Conservation (phyloP, 2,113 vertebrate species). For the Zapornia atra region DNA sequence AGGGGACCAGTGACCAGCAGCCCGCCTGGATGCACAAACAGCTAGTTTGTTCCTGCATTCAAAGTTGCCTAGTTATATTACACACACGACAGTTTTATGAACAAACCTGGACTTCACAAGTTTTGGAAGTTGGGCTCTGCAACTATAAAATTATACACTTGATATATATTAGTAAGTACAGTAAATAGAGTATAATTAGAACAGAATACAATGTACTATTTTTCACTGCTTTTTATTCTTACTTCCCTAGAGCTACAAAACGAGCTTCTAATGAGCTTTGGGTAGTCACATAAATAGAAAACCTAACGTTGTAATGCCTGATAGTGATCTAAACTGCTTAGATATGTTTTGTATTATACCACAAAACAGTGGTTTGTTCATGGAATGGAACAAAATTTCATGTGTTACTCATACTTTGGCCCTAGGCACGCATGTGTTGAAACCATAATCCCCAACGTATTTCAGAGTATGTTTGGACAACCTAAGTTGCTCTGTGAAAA, state of each 20-base stretch:
- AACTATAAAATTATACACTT: conserved; percentile 70
- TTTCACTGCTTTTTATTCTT: conserved; percentile 68
- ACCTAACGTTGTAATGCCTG: conserved; percentile 74
- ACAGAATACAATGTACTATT: conserved; percentile 69
- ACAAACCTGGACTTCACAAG: conserved; percentile 27
- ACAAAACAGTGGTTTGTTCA: conserved; percentile 83
- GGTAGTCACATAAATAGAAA: conserved; percentile 80
- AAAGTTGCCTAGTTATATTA: not conserved
- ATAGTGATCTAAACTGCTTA: conserved; percentile 80
- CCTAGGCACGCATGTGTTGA: conserved; percentile 80
- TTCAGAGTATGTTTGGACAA: conserved; percentile 80
- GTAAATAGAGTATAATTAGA: conserved; percentile 73
- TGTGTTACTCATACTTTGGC: conserved; percentile 82
- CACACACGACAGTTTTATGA: not conserved
- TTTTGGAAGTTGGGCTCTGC: conserved; percentile 2
- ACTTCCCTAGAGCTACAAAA: conserved; percentile 74
- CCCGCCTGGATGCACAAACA: not conserved
- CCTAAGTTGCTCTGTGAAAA: conserved; percentile 75
- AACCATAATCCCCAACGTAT: conserved; percentile 77
- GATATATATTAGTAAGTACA: conserved; percentile 71
- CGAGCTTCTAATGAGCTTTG: conserved; percentile 77
- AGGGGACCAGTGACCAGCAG: not conserved
- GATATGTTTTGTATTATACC: conserved; percentile 79
- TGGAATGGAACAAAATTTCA: conserved; percentile 81
- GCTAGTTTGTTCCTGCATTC: not conserved